phyloP scores from a whole-genome alignment of 53 echinoderm and acorn worm species.

The Luidia sarsii region DNA sequence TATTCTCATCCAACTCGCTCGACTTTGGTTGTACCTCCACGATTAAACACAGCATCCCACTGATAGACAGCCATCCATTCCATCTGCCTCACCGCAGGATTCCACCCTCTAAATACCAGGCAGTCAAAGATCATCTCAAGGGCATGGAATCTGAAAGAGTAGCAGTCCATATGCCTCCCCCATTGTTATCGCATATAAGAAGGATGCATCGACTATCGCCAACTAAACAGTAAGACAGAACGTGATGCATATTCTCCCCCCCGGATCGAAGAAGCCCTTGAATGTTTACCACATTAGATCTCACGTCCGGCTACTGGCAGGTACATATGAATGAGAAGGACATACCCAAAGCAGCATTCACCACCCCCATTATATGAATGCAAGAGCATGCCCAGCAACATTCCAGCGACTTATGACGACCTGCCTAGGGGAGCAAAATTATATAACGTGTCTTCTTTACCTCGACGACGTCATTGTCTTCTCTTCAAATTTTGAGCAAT shows the following conservation, averaged over 20 bases:
- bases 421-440: too few relatives aligned
- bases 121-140: conserved; percentile 44
- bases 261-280: not conserved
- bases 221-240: conserved; percentile 60
- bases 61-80: conserved; percentile 15
- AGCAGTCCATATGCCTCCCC: too few relatives aligned
- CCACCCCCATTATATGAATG: not conserved
- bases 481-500: not conserved
- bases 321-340: too few relatives aligned
- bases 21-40: conserved; percentile 26
- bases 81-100: conserved; percentile 19
- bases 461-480: not conserved
- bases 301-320: too few relatives aligned
- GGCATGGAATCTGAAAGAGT: too few relatives aligned
- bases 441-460: not conserved
- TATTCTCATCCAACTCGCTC: conserved; percentile 1
- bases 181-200: conserved; percentile 57
- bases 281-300: not conserved
- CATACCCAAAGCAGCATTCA: too few relatives aligned
- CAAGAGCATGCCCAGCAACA: too few relatives aligned
- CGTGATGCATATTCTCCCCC: conserved; percentile 54
- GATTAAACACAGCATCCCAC: conserved; percentile 9
- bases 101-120: conserved; percentile 29
- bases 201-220: conserved; percentile 72
- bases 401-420: not conserved